Percentiles rank a stretch among this genome's conserved stretches.
Evolutionary conservation across 2,888 invertebrate species (phyloP).

Genomic region (Ophion ventricosus): DNA sequence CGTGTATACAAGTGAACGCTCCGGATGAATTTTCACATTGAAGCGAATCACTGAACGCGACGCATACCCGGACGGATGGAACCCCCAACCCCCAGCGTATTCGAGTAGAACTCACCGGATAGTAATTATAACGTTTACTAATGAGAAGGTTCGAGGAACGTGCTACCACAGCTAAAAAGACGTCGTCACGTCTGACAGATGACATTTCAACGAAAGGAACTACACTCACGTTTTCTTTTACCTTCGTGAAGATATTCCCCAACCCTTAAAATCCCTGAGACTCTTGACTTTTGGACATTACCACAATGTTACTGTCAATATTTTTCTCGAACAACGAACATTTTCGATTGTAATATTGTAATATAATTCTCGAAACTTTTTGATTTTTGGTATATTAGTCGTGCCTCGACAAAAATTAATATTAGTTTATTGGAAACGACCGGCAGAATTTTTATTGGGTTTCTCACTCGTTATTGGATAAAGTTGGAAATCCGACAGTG

Average conservation of each 20-base stretch:
- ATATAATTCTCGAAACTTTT: not conserved
- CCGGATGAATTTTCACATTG: constrained; percentile 45
- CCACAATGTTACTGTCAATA: not conserved
- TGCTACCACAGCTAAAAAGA: constrained; percentile 17
- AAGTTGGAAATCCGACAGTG: too few relatives aligned
- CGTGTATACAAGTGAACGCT: constrained; percentile 3
- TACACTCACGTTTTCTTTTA: not conserved
- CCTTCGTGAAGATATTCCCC: not conserved
- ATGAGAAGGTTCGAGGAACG: constrained; percentile 67
- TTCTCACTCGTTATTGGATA: too few relatives aligned
- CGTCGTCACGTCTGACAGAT: constrained; percentile 3
- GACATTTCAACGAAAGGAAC: not conserved
- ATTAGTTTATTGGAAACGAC: too few relatives aligned
- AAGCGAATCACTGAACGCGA: constrained; percentile 22
- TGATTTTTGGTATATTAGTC: not conserved
- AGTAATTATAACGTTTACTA: constrained; percentile 68
- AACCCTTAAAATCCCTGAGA: not conserved
- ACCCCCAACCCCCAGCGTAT: constrained; percentile 2
- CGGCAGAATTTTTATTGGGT: too few relatives aligned
- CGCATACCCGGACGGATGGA: constrained; percentile 42
- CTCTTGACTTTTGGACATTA: not conserved
- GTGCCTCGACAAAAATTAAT: not conserved
- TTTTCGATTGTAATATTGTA: not conserved
- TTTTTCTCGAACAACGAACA: not conserved
- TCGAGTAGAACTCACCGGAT: constrained; percentile 40